Evolutionary conservation across 2,113 vertebrate species (phyloP).

Genomic region (Bubalus kerabau): DNA sequence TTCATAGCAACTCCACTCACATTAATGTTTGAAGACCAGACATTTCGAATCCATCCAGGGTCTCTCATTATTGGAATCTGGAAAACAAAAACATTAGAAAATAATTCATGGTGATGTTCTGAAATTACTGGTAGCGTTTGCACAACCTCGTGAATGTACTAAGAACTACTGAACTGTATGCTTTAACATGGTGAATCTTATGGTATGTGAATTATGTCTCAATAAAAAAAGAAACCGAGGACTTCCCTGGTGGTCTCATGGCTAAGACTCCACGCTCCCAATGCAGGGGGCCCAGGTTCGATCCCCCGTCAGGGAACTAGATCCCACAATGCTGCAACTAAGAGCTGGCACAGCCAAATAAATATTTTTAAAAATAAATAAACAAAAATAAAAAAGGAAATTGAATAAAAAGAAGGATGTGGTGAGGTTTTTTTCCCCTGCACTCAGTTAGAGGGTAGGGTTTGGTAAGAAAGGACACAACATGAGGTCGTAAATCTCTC

Average conservation of each 20-base stretch:
- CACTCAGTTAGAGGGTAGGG: too few relatives aligned
- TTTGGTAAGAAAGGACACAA: accelerated
- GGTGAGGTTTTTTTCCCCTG: not conserved
- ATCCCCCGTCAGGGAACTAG: not conserved
- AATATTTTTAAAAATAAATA: not conserved
- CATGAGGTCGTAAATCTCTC: accelerated
- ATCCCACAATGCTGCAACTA: not conserved
- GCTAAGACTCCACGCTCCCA: not conserved
- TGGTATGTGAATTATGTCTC: not conserved
- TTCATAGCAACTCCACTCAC: constrained; percentile 54
- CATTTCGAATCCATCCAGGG: constrained; percentile 81
- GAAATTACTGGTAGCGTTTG: accelerated
- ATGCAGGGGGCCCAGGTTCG: accelerated
- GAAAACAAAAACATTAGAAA: constrained; percentile 50
- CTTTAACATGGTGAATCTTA: accelerated
- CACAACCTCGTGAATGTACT: not conserved
- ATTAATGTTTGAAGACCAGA: constrained; percentile 81
- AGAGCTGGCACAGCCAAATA: not conserved
- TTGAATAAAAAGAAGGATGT: not conserved
- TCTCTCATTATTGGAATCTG: constrained; percentile 84
- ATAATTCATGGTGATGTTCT: not conserved
- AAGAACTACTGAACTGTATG: accelerated
- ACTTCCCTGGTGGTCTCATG: not conserved
- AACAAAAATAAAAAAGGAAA: not conserved
- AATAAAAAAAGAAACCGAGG: not conserved